Percentiles rank a stretch among this genome's conserved stretches.
Evolutionary conservation across 30 jellyfish, hydroid and myxozoan genomes (phyloP).

Genomic region (Cassiopea xamachana): DNA sequence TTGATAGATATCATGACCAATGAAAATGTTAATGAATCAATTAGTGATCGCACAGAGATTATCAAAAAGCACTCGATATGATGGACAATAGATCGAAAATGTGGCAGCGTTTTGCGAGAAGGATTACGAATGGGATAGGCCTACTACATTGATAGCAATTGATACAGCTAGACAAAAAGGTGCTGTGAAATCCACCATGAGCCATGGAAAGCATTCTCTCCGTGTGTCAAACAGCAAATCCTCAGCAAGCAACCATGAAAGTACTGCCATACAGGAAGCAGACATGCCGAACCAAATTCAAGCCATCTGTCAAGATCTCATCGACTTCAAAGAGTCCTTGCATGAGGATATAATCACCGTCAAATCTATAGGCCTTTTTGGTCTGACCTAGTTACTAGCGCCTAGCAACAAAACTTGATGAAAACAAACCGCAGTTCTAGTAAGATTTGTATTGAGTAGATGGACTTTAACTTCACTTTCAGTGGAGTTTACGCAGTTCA

Average conservation of each 20-base stretch:
- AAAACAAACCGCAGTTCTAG: too few species aligned
- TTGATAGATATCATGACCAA: background rate
- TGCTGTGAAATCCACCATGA: constrained; percentile 1
- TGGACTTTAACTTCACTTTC: too few species aligned
- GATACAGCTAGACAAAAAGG: constrained; percentile 11
- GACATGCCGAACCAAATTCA: background rate
- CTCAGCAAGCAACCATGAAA: background rate
- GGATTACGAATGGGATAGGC: background rate
- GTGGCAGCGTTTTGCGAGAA: background rate
- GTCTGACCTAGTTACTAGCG: too few species aligned
- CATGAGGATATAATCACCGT: background rate
- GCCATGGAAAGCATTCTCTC: background rate
- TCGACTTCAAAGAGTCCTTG: background rate
- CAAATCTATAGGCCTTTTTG: background rate
- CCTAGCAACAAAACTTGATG: too few species aligned
- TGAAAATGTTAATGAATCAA: background rate
- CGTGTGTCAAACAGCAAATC: background rate
- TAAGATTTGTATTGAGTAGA: too few species aligned
- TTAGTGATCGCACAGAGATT: constrained; percentile 7
- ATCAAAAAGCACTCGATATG: constrained; percentile 5
- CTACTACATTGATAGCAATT: constrained; percentile 8
- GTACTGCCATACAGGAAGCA: background rate
- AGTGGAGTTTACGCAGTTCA: too few species aligned
- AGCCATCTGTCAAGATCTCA: background rate
- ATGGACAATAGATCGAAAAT: background rate